These are phyloP conservation scores for Eupithecia vulgata DNA, from an alignment of 2,888 invertebrate genomes.

Conservation along the genomic window DNA sequence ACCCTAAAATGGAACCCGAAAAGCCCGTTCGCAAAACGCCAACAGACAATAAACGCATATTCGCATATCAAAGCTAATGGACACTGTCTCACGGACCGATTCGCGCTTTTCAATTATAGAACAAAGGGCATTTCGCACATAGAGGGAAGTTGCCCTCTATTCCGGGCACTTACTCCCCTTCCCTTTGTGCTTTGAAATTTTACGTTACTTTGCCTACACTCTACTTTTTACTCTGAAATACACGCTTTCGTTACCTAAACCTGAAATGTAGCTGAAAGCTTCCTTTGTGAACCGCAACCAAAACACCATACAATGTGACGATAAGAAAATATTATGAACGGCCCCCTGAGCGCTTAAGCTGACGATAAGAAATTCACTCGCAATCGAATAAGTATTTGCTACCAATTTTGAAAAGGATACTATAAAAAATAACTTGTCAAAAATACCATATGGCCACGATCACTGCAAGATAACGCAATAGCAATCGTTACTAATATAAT, in stretches of 20 bases:
- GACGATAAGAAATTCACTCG: not conserved
- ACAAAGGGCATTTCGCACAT: constrained; percentile 61
- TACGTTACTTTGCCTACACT: constrained; percentile 45
- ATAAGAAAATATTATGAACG: not conserved
- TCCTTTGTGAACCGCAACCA: constrained; percentile 6
- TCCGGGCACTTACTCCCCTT: constrained; percentile 68
- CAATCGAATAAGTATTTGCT: not conserved
- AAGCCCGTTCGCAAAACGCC: not conserved
- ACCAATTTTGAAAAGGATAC: not conserved
- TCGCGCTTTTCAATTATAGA: constrained; percentile 70
- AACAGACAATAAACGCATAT: constrained; percentile 31
- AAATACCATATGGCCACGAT: not conserved
- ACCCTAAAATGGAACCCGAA: not conserved
- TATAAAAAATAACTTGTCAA: not conserved
- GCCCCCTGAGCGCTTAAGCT: not conserved
- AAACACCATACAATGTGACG: not conserved
- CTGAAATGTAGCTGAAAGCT: constrained; percentile 9
- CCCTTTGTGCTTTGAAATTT: constrained; percentile 67
- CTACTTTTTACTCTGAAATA: constrained; percentile 7
- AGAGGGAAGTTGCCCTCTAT: constrained; percentile 66
- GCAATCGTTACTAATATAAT: not conserved
- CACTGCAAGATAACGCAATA: not conserved
- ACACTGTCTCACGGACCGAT: constrained; percentile 66
- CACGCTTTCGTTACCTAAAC: constrained; percentile 1
- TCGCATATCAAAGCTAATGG: constrained; percentile 58